Base-by-base conservation (phyloP, 2,888 invertebrate genomes). In the Phania funesta region DNA sequence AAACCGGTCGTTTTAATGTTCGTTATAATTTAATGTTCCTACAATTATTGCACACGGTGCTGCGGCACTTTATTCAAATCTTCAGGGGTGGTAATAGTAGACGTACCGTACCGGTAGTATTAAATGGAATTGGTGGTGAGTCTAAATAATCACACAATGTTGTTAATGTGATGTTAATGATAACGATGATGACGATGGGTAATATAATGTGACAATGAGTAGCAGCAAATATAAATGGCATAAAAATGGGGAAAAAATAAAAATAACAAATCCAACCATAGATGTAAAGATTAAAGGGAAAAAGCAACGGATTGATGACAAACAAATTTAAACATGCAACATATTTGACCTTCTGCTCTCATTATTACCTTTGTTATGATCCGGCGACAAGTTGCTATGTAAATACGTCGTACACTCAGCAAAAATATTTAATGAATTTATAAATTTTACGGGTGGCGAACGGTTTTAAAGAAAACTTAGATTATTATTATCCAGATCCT, bases 161-260 rank as follows among this genome's bases (percentile, higher is more conserved):
- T 71, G 48, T 78, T 78, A 78, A 78, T 78, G 78, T 71, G 78
- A 78, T 78, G 71, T 71, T 78, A 78, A 78, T 78, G 78, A 78
- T 71, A 78, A 71, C 78, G 64, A 64, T 48, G 77, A 78, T 78
- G 77, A 78, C 70, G 62, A 71, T 71, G 78, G 46, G 54, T 71
- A 71, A 78, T 78, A 78, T 70, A 71, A 71, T 71, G 64, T 71
- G 71, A 71, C 78, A 71, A 56, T 77, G 70, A 77, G 54, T 64
- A 77, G 77, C 56, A 64, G 64, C 29, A 62, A 48, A 46, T 38
- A 70, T 56, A 77, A 38, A 70, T 70, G 44, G 26, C 48, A 50
- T 64, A 71, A 78, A 56, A 65, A 60, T 41, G 32, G 26, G 46
- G 35, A 44, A 11, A 38, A 29, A 68, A 44, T n/a, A 50, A 26